Base-by-base conservation (phyloP, 2,113 vertebrate genomes). In the Eulemur macaco region DNA sequence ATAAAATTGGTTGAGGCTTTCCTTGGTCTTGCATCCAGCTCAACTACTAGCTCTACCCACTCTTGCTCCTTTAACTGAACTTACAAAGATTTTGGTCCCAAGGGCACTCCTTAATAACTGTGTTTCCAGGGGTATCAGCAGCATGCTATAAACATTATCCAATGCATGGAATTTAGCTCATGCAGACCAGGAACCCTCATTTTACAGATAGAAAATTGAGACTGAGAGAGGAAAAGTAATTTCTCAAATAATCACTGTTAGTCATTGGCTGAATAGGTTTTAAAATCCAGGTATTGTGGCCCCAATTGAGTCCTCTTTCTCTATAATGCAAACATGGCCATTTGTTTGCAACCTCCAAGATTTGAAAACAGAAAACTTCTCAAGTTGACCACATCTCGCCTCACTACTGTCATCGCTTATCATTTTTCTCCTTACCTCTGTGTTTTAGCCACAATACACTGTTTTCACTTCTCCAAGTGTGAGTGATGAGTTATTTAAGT, bases 401-500 rank as follows among this genome's bases (percentile, higher is more conserved):
- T 91, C 18, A 3, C 14, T 31, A 31, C 21, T 20, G 11, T 37
- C 29, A 5, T 81, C 27, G 39, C 9, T 81, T 29, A 42, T 37
- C 12, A 50, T 56, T 42, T 76, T 50, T 25, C 11, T 76, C 64
- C 5, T 54, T 47, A 18, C 17, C 14, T 74, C 23, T 86, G 18
- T 73, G 45, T 56, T 91, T 39, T 69, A 63, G 18, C 18, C 12
- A 39, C 12, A 39, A 17, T 31, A 37, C 74, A 23, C 1, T 50
- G 3, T 94, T 87, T 93, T 87, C n/a, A n/a, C 1, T 80, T 92
- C 8, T 84, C 8, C 37, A 74, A 34, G 8, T 63, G 25, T 96
- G 56, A 21, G 14, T 56, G 63, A 63, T 78, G 12, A 71, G 20
- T 76, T 52, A n/a, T 37, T 81, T 86, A 9, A 77, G n/a, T 66